Percentiles rank a stretch among this genome's conserved stretches.
Evolutionary conservation across 2,888 invertebrate species (phyloP).

Genomic region (Cephus spinipes): DNA sequence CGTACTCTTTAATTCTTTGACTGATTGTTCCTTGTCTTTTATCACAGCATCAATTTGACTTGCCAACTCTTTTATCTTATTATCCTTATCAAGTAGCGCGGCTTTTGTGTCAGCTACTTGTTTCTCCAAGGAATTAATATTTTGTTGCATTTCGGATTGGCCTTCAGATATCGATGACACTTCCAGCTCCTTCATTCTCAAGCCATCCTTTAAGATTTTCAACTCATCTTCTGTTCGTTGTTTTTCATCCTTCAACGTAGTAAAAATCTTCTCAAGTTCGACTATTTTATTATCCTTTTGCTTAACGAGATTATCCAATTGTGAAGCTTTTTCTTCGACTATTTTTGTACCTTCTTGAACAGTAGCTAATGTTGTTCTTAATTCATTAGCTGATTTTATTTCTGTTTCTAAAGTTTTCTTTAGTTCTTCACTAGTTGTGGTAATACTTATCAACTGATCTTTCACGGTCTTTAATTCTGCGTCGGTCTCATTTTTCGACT

Average conservation of each 20-base stretch:
- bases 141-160: constrained; percentile 69
- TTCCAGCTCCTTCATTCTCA: constrained; percentile 69
- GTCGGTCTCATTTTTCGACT: constrained; percentile 67
- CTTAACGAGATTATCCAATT: constrained; percentile 22
- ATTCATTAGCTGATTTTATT: constrained; percentile 30
- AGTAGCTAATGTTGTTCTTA: constrained; percentile 27
- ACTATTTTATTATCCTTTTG: constrained; percentile 27
- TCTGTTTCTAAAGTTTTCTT: constrained; percentile 26
- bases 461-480: constrained; percentile 46
- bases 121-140: constrained; percentile 51
- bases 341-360: constrained; percentile 26
- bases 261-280: constrained; percentile 65
- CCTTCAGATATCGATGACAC: constrained; percentile 69
- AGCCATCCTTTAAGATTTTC: constrained; percentile 69
- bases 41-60: constrained; percentile 16
- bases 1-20: constrained; percentile 32
- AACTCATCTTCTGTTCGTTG: constrained; percentile 68
- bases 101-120: constrained; percentile 38
- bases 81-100: constrained; percentile 41
- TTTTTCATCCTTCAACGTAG: constrained; percentile 67
- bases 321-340: constrained; percentile 18
- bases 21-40: constrained; percentile 39
- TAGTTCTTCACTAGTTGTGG: constrained; percentile 29
- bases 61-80: constrained; percentile 27
- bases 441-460: constrained; percentile 9